phyloP scores from a whole-genome alignment of 2,888 invertebrate species.

The Meiosimyza decipiens region DNA sequence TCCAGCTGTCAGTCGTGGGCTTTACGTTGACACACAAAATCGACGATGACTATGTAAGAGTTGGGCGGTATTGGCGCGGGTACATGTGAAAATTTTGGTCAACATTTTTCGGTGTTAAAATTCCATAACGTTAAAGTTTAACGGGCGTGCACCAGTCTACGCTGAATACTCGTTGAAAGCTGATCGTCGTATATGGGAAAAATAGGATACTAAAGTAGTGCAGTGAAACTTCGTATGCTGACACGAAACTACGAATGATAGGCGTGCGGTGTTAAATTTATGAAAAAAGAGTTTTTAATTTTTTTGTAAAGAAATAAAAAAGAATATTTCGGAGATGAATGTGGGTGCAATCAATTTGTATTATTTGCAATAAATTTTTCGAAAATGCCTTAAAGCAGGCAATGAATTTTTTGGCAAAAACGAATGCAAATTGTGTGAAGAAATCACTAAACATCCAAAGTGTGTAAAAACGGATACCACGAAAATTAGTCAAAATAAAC shows the following conservation, averaged over 20 bases:
- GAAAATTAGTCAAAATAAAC: no score
- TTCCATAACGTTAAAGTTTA: constrained; percentile 42
- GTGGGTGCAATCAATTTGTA: not conserved
- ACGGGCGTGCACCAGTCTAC: constrained; percentile 56
- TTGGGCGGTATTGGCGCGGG: not conserved
- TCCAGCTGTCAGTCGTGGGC: constrained; percentile 49
- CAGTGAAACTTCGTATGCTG: not conserved
- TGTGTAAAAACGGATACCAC: no score
- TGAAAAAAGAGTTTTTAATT: not conserved
- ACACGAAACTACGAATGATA: not conserved
- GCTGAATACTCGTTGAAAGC: constrained; percentile 61
- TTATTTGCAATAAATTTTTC: no score
- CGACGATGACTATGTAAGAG: constrained; percentile 1
- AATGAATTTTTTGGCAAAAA: no score
- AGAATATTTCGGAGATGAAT: not conserved
- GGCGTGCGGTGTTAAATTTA: not conserved
- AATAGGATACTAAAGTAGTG: not conserved
- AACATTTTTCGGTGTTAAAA: constrained; percentile 33
- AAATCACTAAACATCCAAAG: no score
- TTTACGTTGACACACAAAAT: constrained; percentile 37
- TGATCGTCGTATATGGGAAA: constrained; percentile 44
- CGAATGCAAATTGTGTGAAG: no score
- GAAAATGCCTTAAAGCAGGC: no score
- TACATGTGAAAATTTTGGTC: constrained; percentile 29
- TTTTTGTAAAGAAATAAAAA: no score